Conservation (phyloP, 1,140 invertebrate genomes). For the Chlorops oryzae region DNA sequence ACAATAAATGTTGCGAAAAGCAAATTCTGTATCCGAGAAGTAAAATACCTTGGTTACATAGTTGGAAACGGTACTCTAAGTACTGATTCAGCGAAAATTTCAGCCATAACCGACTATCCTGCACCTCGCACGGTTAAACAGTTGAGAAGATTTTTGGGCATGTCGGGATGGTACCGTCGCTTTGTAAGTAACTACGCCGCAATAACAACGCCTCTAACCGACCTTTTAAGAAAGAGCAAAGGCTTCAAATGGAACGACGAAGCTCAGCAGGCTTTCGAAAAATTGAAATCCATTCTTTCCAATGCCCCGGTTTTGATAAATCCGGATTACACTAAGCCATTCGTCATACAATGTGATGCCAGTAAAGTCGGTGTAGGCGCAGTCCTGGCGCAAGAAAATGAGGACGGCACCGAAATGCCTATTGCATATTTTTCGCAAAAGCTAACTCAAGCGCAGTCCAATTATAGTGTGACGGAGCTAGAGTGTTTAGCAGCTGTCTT, state of each 20-base stretch:
- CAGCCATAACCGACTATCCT: neutral
- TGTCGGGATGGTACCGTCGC: slow-evolving; percentile 1
- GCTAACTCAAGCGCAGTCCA: slow-evolving; percentile 9
- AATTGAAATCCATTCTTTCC: slow-evolving; percentile 3
- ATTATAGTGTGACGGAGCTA: slow-evolving; percentile 10
- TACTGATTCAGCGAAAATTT: slow-evolving; percentile 23
- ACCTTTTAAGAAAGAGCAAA: neutral
- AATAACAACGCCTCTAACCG: slow-evolving; percentile 1
- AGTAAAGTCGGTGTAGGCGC: slow-evolving; percentile 3
- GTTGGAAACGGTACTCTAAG: too few species aligned
- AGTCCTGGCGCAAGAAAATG: slow-evolving; percentile 5
- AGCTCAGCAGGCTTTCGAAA: slow-evolving; percentile 1
- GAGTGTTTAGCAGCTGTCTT: slow-evolving; percentile 9
- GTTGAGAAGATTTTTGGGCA: slow-evolving; percentile 1
- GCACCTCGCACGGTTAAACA: slow-evolving; percentile 1
- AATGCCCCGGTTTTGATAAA: neutral
- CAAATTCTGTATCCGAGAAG: too few species aligned
- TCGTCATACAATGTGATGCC: slow-evolving; percentile 14
- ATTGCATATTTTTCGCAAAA: slow-evolving; percentile 6
- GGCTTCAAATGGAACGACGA: slow-evolving; percentile 1
- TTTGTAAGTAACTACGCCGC: slow-evolving; percentile 4
- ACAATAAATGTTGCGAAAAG: neutral
- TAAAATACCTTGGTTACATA: too few species aligned
- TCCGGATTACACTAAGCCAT: slow-evolving; percentile 21
- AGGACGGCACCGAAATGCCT: slow-evolving; percentile 5